Evolutionary conservation across 2,888 invertebrate species (phyloP), one percentile per base, ranked within the genome.

Genomic region (Arrhopalites spinosus): DNA sequence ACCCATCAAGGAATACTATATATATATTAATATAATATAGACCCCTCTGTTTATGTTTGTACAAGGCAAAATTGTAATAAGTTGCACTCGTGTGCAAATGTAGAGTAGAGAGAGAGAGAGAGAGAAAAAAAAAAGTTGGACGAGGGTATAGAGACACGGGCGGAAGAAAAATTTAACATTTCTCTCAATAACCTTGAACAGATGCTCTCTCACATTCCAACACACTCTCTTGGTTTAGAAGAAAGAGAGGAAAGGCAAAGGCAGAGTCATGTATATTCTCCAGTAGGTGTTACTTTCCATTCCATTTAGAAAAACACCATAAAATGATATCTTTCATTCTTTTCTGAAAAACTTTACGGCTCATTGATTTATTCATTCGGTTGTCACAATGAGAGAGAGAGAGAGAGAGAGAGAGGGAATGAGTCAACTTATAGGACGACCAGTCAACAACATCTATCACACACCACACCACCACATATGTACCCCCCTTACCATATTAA

Each of bases 331-430:
- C 53, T 20, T 53, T 53, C 20, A 17, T 53, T 20, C n/a, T 47
- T 47, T 47, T 7, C n/a, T n/a, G 1, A 47, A 11, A 15, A 11
- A 20, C 53, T 53, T n/a, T 23, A 53, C 53, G 53, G 53, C 53
- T 53, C 53, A 53, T 53, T 53, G 53, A 53, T 53, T 23, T 53
- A 53, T n/a, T 53, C 53, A 53, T n/a, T 53, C 53, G 20, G n/a
- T 20, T 53, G 53, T 53, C n/a, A 15, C 50, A 50, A 5, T 11
- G 45, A 15, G 45, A 45, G 45, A 45, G 45, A 45, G 45, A 45
- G 45, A 45, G 8, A 45, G 45, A 50, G 11, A 50, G 11, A 50
- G 11, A 13, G 11, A 50, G 11, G 15, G 50, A 50, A 50, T 50
- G 50, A n/a, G 15, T 15, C 15, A 50, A 50, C 50, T 50, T 5